Evolutionary conservation across 2,888 invertebrate genomes (phyloP).

Genomic region (Torymus tubicola): DNA sequence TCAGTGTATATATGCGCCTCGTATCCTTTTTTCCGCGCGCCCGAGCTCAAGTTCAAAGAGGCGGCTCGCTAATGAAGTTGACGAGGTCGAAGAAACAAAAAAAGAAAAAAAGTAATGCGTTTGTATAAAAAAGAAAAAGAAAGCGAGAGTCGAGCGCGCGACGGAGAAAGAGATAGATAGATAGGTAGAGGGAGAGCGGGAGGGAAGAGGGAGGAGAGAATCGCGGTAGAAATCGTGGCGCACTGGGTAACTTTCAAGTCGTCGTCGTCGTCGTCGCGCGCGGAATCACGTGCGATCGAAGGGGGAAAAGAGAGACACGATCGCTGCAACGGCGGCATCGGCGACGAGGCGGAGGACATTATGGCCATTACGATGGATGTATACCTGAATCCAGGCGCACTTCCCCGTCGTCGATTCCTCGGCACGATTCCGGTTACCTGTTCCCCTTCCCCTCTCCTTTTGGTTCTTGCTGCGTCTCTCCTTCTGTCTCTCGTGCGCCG

Average conservation of each 20-base stretch:
- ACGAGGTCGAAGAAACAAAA: conserved; percentile 47
- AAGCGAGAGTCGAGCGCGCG: not conserved
- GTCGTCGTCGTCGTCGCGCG: not conserved
- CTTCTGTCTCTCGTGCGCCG: conserved; percentile 60
- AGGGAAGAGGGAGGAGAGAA: not conserved
- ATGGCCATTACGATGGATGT: conserved; percentile 49
- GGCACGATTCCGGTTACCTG: conserved; percentile 60
- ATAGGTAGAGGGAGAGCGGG: conserved; percentile 7
- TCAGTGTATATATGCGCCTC: not conserved
- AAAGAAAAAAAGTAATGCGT: conserved; percentile 22
- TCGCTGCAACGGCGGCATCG: no score
- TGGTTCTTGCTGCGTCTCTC: conserved; percentile 57
- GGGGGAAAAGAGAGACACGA: conserved; percentile 25
- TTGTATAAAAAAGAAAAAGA: not conserved
- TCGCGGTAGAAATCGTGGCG: conserved; percentile 24
- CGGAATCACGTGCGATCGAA: conserved; percentile 16
- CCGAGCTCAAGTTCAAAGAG: conserved; percentile 42
- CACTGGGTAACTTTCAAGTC: conserved; percentile 11
- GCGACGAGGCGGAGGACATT: conserved; percentile 33
- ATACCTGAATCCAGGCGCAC: conserved; percentile 59
- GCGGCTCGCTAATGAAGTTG: conserved; percentile 54
- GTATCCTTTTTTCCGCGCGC: conserved; percentile 20
- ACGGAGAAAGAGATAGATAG: conserved; percentile 38
- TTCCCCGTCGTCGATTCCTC: conserved; percentile 60
- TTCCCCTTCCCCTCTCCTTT: not conserved